Evolutionary conservation across 1,140 invertebrate genomes (phyloP).

Genomic region (Scaptomyza pallida): DNA sequence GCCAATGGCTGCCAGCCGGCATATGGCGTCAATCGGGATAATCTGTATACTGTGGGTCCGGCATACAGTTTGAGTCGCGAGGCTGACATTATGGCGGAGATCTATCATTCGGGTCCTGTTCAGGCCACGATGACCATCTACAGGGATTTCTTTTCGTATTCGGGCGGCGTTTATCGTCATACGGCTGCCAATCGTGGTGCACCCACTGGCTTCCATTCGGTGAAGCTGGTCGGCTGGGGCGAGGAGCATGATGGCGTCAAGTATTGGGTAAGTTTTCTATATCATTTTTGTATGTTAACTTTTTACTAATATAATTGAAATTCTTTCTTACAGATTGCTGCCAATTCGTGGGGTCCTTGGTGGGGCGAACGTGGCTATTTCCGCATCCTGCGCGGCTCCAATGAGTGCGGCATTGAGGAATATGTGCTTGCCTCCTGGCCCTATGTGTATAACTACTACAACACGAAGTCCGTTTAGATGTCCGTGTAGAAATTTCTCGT

Average conservation of each 20-base stretch:
- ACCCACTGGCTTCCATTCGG: slow-evolving; percentile 92
- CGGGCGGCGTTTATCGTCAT: slow-evolving; percentile 91
- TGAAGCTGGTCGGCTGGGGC: slow-evolving; percentile 96
- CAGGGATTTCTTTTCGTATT: slow-evolving; percentile 96
- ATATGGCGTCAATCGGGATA: slow-evolving; percentile 85
- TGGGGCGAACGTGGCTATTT: slow-evolving; percentile 97
- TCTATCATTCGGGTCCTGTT: slow-evolving; percentile 95
- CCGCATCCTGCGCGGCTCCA: slow-evolving; percentile 90
- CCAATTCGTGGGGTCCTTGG: slow-evolving; percentile 94
- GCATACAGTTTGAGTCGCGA: slow-evolving; percentile 91
- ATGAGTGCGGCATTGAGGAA: slow-evolving; percentile 94
- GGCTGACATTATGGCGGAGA: slow-evolving; percentile 96
- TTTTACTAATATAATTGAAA: neutral
- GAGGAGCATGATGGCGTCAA: slow-evolving; percentile 89
- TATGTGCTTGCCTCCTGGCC: slow-evolving; percentile 92
- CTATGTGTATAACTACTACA: slow-evolving; percentile 85
- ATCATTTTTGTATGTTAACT: too few relatives aligned
- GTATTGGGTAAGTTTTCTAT: slow-evolving; percentile 91
- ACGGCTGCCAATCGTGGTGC: slow-evolving; percentile 85
- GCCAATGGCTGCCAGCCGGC: slow-evolving; percentile 85
- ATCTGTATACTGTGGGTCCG: slow-evolving; percentile 91
- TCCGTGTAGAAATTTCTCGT: slow-evolving; percentile 27
- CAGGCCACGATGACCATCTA: slow-evolving; percentile 96
- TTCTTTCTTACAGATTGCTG: slow-evolving; percentile 88
- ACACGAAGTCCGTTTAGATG: slow-evolving; percentile 46